Evolutionary conservation across 2,888 invertebrate species (phyloP).

Genomic region (Zaprionus bogoriensis): DNA sequence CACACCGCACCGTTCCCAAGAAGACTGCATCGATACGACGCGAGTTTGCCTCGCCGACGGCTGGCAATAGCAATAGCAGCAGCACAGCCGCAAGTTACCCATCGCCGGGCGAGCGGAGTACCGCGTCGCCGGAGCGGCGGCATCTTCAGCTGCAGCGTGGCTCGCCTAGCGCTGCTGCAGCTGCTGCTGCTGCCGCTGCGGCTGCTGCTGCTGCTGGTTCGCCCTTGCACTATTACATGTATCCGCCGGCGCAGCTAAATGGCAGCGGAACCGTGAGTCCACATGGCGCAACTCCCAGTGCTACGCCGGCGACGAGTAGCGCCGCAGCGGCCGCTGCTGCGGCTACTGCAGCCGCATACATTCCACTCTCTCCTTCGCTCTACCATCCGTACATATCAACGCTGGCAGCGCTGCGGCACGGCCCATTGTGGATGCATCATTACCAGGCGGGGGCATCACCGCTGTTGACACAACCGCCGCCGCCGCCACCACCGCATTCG

Average conservation of each 20-base stretch:
- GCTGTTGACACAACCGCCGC: slow-evolving; percentile 64
- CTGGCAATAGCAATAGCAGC: slow-evolving; percentile 64
- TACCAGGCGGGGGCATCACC: slow-evolving; percentile 82
- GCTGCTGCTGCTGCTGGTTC: slow-evolving; percentile 54
- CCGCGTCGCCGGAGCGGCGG: slow-evolving; percentile 73
- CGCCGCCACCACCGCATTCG: slow-evolving; percentile 57
- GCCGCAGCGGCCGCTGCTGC: slow-evolving; percentile 74
- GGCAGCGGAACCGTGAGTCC: slow-evolving; percentile 74
- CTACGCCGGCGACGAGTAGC: slow-evolving; percentile 53
- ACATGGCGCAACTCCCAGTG: slow-evolving; percentile 56
- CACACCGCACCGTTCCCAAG: slow-evolving; percentile 82
- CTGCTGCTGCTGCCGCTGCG: slow-evolving; percentile 54
- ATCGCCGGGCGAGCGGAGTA: slow-evolving; percentile 72
- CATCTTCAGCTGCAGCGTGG: slow-evolving; percentile 74
- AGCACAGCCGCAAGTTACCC: slow-evolving; percentile 61
- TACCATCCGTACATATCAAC: slow-evolving; percentile 82
- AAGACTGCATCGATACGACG: slow-evolving; percentile 83
- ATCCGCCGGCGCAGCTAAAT: slow-evolving; percentile 81
- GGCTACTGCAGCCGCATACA: slow-evolving; percentile 81
- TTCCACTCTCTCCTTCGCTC: slow-evolving; percentile 80
- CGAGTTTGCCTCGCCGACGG: slow-evolving; percentile 83
- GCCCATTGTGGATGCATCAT: slow-evolving; percentile 84
- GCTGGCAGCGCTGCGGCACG: slow-evolving; percentile 83
- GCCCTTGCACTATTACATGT: slow-evolving; percentile 81
- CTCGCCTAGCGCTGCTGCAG: slow-evolving; percentile 67